phyloP scores from a whole-genome alignment of 2,888 invertebrate species.

The Metellina segmentata region DNA sequence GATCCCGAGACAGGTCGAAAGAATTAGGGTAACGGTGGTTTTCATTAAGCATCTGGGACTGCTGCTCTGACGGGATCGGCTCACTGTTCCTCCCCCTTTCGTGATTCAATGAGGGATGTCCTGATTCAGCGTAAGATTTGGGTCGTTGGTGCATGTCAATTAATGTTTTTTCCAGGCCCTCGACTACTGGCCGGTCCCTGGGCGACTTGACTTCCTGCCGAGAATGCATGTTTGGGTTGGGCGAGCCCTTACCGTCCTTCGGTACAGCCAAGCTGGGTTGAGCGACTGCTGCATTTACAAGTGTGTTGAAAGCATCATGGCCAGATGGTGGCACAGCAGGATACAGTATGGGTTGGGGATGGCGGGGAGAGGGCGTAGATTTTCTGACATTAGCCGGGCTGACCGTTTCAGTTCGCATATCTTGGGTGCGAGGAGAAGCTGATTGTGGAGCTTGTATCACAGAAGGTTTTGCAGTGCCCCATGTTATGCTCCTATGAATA shows the following conservation, averaged over 20 bases:
- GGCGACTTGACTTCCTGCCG: conserved; percentile 65
- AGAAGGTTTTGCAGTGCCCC: conserved; percentile 77
- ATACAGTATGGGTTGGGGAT: conserved; percentile 77
- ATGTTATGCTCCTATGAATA: conserved; percentile 83
- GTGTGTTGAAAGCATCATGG: conserved; percentile 92
- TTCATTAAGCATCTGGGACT: conserved; percentile 16
- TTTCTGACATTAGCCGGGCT: conserved; percentile 74
- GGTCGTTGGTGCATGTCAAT: conserved; percentile 77
- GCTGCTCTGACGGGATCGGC: conserved; percentile 53
- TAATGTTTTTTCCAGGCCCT: conserved; percentile 78
- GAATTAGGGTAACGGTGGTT: conserved; percentile 54
- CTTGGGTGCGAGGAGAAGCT: conserved; percentile 77
- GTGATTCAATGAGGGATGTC: conserved; percentile 32
- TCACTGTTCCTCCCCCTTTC: conserved; percentile 63
- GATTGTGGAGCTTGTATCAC: conserved; percentile 79
- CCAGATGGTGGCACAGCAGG: conserved; percentile 80
- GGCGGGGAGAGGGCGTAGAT: conserved; percentile 77
- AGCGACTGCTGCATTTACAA: conserved; percentile 95
- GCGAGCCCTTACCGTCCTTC: conserved; percentile 72
- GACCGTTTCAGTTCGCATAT: conserved; percentile 69
- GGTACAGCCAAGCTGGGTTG: conserved; percentile 85
- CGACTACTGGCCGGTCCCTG: conserved; percentile 66
- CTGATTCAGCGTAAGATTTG: conserved; percentile 68
- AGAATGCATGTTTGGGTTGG: conserved; percentile 45
- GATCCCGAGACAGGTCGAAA: conserved; percentile 62